Percentiles rank a stretch among this genome's conserved stretches.
These are phyloP conservation scores for Rhyzopertha dominica DNA, from an alignment of 1,140 invertebrate genomes.

Conservation along the genomic window DNA sequence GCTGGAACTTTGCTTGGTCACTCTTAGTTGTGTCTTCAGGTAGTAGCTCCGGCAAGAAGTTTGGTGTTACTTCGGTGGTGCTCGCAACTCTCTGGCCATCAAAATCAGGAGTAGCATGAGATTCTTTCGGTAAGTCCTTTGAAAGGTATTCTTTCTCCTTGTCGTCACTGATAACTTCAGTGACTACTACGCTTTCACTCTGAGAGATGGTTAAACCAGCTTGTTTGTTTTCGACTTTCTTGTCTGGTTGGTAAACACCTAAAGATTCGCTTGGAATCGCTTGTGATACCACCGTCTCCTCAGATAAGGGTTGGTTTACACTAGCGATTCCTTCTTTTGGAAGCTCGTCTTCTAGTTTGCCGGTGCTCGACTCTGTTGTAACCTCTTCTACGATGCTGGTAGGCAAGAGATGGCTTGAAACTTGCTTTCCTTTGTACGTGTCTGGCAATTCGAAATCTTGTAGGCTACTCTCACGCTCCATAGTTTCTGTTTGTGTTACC, in stretches of 20 bases:
- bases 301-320: constrained; percentile 45
- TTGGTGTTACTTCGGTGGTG: constrained; percentile 49
- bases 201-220: constrained; percentile 49
- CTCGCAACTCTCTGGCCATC: constrained; percentile 49
- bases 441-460: constrained; percentile 51
- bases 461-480: constrained; percentile 55
- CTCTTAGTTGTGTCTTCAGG: constrained; percentile 38
- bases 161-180: constrained; percentile 49
- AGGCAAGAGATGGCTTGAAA: constrained; percentile 50
- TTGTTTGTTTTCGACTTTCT: constrained; percentile 44
- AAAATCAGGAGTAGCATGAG: constrained; percentile 47
- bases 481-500: constrained; percentile 49
- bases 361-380: constrained; percentile 48
- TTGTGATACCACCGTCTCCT: constrained; percentile 53
- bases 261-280: constrained; percentile 49
- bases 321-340: constrained; percentile 46
- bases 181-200: constrained; percentile 51
- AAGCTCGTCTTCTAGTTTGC: constrained; percentile 43
- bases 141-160: constrained; percentile 45
- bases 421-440: constrained; percentile 50
- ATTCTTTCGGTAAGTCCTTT: constrained; percentile 30
- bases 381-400: constrained; percentile 59
- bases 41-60: constrained; percentile 48
- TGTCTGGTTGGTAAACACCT: constrained; percentile 29
- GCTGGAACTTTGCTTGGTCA: constrained; percentile 47